Percentiles rank a stretch among this genome's conserved stretches.
These are phyloP conservation scores for Caenorhabditis panamensis DNA, from an alignment of 2,888 invertebrate species.

Conservation along the genomic window DNA sequence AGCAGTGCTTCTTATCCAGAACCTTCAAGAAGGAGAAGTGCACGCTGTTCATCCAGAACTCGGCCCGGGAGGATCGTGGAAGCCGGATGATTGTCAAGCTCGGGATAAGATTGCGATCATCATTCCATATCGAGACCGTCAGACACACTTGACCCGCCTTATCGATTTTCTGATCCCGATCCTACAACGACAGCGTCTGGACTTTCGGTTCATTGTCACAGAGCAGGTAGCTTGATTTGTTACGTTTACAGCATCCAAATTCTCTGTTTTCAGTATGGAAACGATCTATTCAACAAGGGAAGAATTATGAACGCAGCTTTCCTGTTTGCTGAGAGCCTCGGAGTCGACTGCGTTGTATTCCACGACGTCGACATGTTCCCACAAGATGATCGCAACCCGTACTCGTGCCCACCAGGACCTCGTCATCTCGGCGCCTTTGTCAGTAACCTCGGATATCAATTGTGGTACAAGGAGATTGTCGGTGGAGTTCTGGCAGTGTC, in stretches of 20 bases:
- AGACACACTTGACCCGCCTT: slow-evolving; percentile 79
- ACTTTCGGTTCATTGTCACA: slow-evolving; percentile 81
- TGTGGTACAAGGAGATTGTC: slow-evolving; percentile 83
- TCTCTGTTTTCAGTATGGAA: slow-evolving; percentile 73
- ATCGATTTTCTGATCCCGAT: slow-evolving; percentile 81
- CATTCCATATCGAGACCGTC: slow-evolving; percentile 81
- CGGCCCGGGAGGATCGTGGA: slow-evolving; percentile 79
- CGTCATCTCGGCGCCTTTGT: slow-evolving; percentile 82
- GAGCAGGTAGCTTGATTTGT: slow-evolving; percentile 79
- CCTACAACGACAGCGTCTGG: slow-evolving; percentile 79
- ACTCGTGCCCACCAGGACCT: slow-evolving; percentile 82
- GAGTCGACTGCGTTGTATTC: slow-evolving; percentile 81
- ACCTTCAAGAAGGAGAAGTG: slow-evolving; percentile 74
- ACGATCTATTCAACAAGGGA: slow-evolving; percentile 81
- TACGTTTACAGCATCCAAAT: not conserved
- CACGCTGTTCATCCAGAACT: slow-evolving; percentile 73
- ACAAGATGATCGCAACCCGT: slow-evolving; percentile 82
- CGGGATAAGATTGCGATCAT: slow-evolving; percentile 80
- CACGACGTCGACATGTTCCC: slow-evolving; percentile 83
- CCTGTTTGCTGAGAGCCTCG: slow-evolving; percentile 73
- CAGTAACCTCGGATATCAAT: slow-evolving; percentile 83
- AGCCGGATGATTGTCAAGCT: slow-evolving; percentile 79
- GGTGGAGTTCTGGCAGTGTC: slow-evolving; percentile 83
- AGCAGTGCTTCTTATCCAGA: slow-evolving; percentile 78
- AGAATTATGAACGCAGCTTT: slow-evolving; percentile 81